Evolutionary conservation across 1,140 invertebrate species (phyloP), one percentile per base, ranked within the genome.

Genomic region (Bombus terrestris): DNA sequence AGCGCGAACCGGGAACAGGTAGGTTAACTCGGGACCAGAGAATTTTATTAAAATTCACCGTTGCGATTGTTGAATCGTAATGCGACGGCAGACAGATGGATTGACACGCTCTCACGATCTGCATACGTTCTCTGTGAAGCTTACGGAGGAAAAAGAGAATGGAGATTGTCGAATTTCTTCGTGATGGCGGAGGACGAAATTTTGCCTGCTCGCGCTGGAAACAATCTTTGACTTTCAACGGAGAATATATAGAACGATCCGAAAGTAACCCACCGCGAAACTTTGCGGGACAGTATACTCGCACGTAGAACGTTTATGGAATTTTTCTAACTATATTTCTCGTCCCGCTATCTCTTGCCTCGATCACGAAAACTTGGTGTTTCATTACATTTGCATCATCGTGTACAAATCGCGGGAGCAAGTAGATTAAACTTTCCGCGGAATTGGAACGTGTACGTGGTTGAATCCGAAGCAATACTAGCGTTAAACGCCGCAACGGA

Each of bases 1-100:
- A 41, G 59, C n/a, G 72, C 25, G 35, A 83, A 77, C 39, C 35
- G n/a, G 18, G 22, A 22, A 9, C 62, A 68, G 81, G 59, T 39
- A 32, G 62, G 62, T 69, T 53, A 75, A 53, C 41, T 68, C 66
- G 73, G 22, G 53, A 76, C n/a, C 18, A 12, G 39, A n/a, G 64
- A 47, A 25, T 75, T 83, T 84, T 79, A 79, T 79, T 68, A 84
- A 84, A 84, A 84, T 84, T 79, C 82, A 37, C 22, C 35, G 53
- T 25, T 25, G 32, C 18, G 47, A 62, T 71, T 79, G 82, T 78
- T 59, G 82, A 84, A 84, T 79, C 82, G 75, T 79, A 78, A 84
- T 71, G 57, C 47, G 66, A 18, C 32, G 18, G n/a, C 22, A n/a
- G 39, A 41, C 80, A 82, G 80, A 83, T 83, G 81, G 81, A 83